Percentiles rank a stretch among this genome's conserved stretches.
Conservation (phyloP, 1,140 invertebrate genomes). For the Cyclargus thomasi region DNA sequence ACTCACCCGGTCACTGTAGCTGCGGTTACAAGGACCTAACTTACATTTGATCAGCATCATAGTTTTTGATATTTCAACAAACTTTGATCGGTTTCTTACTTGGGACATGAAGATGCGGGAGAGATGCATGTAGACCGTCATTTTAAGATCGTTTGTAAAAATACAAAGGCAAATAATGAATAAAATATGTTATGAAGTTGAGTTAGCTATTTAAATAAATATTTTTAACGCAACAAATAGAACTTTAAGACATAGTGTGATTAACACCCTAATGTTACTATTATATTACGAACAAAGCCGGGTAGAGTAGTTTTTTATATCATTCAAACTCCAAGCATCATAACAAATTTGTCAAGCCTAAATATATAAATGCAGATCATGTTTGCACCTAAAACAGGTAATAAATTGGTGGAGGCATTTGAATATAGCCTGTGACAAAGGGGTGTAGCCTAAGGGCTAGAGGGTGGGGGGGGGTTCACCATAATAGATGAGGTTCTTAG, state of each 20-base stretch:
- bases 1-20: background rate
- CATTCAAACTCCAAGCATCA: background rate
- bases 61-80: no score
- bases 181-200: no score
- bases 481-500: constrained; percentile 73
- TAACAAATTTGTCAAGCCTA: background rate
- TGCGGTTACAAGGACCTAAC: background rate
- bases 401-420: constrained; percentile 30
- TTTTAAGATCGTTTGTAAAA: no score
- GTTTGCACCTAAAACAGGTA: constrained; percentile 23
- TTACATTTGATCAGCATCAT: background rate
- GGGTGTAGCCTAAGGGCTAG: constrained; percentile 52
- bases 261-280: no score
- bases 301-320: background rate
- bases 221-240: no score
- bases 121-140: no score
- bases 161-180: no score
- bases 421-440: constrained; percentile 43
- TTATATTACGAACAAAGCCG: background rate
- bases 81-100: no score
- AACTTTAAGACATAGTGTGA: no score
- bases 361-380: constrained; percentile 9
- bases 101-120: no score
- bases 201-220: no score
- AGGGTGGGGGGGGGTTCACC: constrained; percentile 52